Percentiles rank a stretch among this genome's conserved stretches.
Evolutionary conservation across 2,113 vertebrate species (phyloP).

Genomic region (Lynx canadensis): DNA sequence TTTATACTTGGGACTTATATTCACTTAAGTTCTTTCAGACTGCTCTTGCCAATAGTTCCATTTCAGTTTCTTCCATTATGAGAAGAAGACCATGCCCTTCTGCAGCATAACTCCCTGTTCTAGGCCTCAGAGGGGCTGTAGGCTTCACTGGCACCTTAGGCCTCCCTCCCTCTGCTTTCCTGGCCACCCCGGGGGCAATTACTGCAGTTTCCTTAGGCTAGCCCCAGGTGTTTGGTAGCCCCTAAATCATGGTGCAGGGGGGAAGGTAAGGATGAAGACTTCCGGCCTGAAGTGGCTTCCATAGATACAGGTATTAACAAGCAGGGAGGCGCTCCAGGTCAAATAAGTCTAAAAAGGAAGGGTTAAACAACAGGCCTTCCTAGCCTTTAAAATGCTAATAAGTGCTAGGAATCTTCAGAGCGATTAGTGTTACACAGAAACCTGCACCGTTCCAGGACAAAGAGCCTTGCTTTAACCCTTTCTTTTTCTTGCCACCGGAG

Average conservation of each 20-base stretch:
- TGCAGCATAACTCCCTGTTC: neutral
- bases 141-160: neutral
- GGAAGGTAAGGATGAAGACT: neutral
- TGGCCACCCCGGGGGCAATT: neutral
- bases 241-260: neutral
- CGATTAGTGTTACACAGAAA: neutral
- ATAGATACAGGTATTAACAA: neutral
- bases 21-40: conserved; percentile 51
- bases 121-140: neutral
- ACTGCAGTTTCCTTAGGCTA: neutral
- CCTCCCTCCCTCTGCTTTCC: neutral
- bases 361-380: neutral
- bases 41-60: conserved; percentile 36
- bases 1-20: conserved; percentile 42
- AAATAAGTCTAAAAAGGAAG: conserved; percentile 23
- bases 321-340: neutral
- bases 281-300: neutral
- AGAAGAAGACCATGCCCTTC: neutral
- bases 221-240: neutral
- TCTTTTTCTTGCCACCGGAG: conserved; percentile 10
- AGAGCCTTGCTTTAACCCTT: conserved; percentile 3
- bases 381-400: conserved; percentile 27
- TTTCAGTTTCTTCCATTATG: neutral
- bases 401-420: neutral
- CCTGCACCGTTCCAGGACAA: neutral